Conservation (phyloP, 2,888 invertebrate genomes). For the Platerodrilus igneus region DNA sequence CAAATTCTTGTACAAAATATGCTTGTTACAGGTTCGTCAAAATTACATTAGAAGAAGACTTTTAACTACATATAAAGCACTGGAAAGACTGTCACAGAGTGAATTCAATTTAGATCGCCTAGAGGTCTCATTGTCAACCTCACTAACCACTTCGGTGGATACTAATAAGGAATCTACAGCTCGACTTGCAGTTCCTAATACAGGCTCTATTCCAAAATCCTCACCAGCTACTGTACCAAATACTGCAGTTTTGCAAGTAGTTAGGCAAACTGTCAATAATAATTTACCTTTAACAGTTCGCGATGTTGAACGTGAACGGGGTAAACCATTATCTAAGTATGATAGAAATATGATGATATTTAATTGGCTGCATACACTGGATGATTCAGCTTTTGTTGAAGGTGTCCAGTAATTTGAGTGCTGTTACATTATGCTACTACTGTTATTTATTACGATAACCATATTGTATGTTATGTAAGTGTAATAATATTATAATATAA, state of each 20-base stretch:
- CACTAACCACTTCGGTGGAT: slow-evolving; percentile 40
- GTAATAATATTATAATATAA: too few species aligned
- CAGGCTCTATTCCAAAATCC: slow-evolving; percentile 37
- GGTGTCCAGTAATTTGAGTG: slow-evolving; percentile 43
- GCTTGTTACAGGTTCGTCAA: slow-evolving; percentile 60
- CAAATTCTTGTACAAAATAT: background rate
- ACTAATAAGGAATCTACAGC: slow-evolving; percentile 17
- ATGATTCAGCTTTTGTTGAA: slow-evolving; percentile 61
- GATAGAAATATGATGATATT: slow-evolving; percentile 94
- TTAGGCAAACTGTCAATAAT: slow-evolving; percentile 49
- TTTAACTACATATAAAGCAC: slow-evolving; percentile 73
- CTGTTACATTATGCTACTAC: too few species aligned
- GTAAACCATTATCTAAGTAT: slow-evolving; percentile 81
- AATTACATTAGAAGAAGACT: slow-evolving; percentile 74
- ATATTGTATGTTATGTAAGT: too few species aligned
- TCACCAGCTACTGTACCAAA: slow-evolving; percentile 37
- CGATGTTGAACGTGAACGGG: slow-evolving; percentile 76
- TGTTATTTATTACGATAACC: too few species aligned
- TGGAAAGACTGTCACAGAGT: slow-evolving; percentile 78
- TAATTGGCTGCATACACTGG: slow-evolving; percentile 87
- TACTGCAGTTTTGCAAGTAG: slow-evolving; percentile 42
- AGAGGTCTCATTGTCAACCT: slow-evolving; percentile 58
- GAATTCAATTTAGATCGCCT: slow-evolving; percentile 75
- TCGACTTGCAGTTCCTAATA: slow-evolving; percentile 36
- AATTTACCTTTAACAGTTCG: slow-evolving; percentile 65